phyloP scores from a whole-genome alignment of 2,797 vertebrate genomes.

The Danio choprae region DNA sequence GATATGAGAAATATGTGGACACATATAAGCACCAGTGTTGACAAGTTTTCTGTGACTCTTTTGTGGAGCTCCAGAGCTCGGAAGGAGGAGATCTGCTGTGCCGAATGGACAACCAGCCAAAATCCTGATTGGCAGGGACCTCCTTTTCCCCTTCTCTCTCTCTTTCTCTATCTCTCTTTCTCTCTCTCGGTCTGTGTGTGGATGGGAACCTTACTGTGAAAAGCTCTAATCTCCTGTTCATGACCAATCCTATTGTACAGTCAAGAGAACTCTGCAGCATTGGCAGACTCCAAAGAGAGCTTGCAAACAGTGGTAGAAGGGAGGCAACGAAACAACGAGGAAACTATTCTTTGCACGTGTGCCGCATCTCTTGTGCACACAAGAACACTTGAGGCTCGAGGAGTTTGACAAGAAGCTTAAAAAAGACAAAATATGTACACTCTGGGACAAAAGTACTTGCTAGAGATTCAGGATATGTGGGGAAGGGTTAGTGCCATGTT shows the following conservation, averaged over 20 bases:
- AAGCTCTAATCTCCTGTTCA: conserved; percentile 60
- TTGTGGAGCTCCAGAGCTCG: conserved; percentile 47
- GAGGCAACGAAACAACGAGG: conserved; percentile 6
- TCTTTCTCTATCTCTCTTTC: conserved; percentile 30
- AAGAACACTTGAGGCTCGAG: conserved; percentile 13
- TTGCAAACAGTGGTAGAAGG: not conserved
- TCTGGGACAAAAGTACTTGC: conserved; percentile 58
- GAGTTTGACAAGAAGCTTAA: conserved; percentile 52
- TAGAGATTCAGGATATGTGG: conserved; percentile 43
- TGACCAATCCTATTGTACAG: conserved; percentile 62
- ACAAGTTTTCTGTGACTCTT: conserved; percentile 22
- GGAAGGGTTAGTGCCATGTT: conserved; percentile 14
- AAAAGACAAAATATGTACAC: conserved; percentile 39
- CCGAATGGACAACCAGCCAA: conserved; percentile 51
- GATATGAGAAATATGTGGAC: not conserved
- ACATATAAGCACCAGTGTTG: conserved; percentile 12
- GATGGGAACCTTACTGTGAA: conserved; percentile 54
- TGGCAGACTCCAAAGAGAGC: conserved; percentile 39
- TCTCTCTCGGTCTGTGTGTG: conserved; percentile 30
- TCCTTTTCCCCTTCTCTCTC: conserved; percentile 21
- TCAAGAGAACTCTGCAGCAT: conserved; percentile 44
- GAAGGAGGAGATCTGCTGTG: conserved; percentile 43
- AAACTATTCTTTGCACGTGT: conserved; percentile 50
- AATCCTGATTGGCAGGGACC: conserved; percentile 56
- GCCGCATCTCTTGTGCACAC: conserved; percentile 42